Evolutionary conservation across 1,140 invertebrate species (phyloP), one percentile per base, ranked within the genome.

Genomic region (Eumeta japonica): DNA sequence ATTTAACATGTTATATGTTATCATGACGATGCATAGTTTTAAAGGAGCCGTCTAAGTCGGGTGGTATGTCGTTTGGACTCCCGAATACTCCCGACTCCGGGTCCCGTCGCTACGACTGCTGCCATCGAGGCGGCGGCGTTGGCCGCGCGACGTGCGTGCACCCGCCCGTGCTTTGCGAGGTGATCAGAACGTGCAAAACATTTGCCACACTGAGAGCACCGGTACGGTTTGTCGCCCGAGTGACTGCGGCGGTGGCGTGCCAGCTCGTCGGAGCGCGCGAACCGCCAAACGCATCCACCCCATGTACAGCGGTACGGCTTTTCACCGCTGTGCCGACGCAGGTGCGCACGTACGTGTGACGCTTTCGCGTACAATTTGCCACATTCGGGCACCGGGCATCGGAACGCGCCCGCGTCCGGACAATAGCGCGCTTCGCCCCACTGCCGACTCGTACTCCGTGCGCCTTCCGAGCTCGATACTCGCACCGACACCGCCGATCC

Each of bases 181-280:
- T 95, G 92, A 65, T 95, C 92, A 29, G 90, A 93, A 10, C 92
- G 79, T 1, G 90, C 88, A 62, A 95, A 95, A 43, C 86, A 79
- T 62, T 94, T 94, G 27, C 82, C 78, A 57, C 92, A 95, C 45
- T 90, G 81, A 15, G 81, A 75, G 59, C 92, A 95, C 9, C 84
- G 81, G 60, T 94, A 95, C 0, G 92, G 92, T 61, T 94, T 73
- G 46, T 70, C 65, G 0, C 89, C 89, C 0, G 86, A 89, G 61
- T 92, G 89, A 24, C 88, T 90, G 37, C 89, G 76, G 31, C 84
- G 81, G 52, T 92, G 89, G 27, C 91, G 76, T 0, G 91, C 88
- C 18, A 97, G 72, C 64, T 97, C 94, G 57, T 97, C 94, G 0
- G 93, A 96, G 24, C 94, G 77, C 2, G 92, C 94, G 75, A 98